Evolutionary conservation across 1,140 invertebrate genomes (phyloP).

Genomic region (Hestina assimilis): DNA sequence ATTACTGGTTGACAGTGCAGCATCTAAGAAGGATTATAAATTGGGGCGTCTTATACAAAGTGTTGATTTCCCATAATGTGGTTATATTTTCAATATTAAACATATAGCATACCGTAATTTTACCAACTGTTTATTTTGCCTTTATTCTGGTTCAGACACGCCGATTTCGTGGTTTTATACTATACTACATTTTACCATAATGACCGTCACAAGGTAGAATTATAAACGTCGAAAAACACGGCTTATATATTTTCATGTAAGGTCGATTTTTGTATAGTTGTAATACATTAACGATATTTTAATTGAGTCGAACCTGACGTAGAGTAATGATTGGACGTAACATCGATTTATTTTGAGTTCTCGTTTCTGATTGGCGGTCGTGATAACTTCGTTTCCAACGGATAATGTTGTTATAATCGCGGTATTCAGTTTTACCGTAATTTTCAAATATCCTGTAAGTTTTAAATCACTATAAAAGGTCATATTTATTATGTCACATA

Average conservation of each 20-base stretch:
- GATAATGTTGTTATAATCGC: constrained; percentile 72
- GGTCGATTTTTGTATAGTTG: constrained; percentile 53
- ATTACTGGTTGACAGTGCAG: too few species aligned
- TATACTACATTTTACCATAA: constrained; percentile 74
- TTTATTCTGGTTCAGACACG: constrained; percentile 74
- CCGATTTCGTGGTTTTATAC: constrained; percentile 76
- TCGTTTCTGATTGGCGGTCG: constrained; percentile 75
- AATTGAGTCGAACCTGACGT: constrained; percentile 77
- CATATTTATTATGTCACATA: neutral
- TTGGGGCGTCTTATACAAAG: neutral
- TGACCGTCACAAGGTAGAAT: constrained; percentile 69
- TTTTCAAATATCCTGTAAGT: constrained; percentile 22
- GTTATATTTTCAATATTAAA: constrained; percentile 53
- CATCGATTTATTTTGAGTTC: constrained; percentile 77
- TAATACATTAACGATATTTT: constrained; percentile 76
- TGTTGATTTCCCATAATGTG: constrained; percentile 33
- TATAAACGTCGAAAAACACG: constrained; percentile 32
- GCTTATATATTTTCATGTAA: constrained; percentile 39
- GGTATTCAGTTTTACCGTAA: constrained; percentile 28
- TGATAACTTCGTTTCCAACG: constrained; percentile 75
- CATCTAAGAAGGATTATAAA: neutral
- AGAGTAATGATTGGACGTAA: constrained; percentile 77
- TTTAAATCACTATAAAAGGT: neutral
- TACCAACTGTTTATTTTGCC: constrained; percentile 73
- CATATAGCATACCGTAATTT: constrained; percentile 50